A percentile compares a stretch with the other conserved stretches of the same genome.
phyloP scores from a whole-genome alignment of 2,797 vertebrate species.

The Pipistrellus pipistrellus region DNA sequence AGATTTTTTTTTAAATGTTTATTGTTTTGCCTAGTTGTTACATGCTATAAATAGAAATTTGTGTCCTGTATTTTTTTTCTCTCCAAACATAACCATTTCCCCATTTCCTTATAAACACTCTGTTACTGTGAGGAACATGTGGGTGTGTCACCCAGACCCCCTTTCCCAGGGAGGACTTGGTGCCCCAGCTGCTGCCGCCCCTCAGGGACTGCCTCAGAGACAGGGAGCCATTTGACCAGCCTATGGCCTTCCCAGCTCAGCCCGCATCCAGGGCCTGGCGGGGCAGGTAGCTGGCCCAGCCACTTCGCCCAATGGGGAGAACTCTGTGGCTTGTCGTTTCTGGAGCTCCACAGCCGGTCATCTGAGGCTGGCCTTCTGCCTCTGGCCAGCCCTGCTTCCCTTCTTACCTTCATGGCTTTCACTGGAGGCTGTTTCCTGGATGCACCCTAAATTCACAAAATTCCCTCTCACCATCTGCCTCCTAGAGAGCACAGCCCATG shows the following conservation, averaged over 20 bases:
- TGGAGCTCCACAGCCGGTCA: accelerated
- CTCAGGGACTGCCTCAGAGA: neutral
- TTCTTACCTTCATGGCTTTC: neutral
- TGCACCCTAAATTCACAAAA: neutral
- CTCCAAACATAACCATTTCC: neutral
- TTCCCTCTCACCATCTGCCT: neutral
- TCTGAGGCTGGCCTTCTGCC: neutral
- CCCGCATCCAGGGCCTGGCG: neutral
- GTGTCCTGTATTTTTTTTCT: neutral
- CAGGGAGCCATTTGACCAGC: neutral
- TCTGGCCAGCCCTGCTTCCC: neutral
- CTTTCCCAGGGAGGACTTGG: neutral
- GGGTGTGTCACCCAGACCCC: neutral
- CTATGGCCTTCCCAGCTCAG: neutral
- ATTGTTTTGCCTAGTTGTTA: neutral
- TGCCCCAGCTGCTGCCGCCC: neutral
- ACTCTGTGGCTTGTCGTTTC: neutral
- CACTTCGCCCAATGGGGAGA: accelerated
- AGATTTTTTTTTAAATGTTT: neutral
- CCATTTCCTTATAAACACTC: neutral
- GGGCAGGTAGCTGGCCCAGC: neutral
- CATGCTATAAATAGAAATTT: neutral
- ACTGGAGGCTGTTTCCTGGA: neutral
- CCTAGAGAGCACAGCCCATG: neutral
- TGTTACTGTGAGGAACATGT: neutral